A percentile compares a stretch with the other conserved stretches of the same genome.
Evolutionary conservation across 2,797 vertebrate species (phyloP).

Genomic region (Cynodonichthys magdalenae): DNA sequence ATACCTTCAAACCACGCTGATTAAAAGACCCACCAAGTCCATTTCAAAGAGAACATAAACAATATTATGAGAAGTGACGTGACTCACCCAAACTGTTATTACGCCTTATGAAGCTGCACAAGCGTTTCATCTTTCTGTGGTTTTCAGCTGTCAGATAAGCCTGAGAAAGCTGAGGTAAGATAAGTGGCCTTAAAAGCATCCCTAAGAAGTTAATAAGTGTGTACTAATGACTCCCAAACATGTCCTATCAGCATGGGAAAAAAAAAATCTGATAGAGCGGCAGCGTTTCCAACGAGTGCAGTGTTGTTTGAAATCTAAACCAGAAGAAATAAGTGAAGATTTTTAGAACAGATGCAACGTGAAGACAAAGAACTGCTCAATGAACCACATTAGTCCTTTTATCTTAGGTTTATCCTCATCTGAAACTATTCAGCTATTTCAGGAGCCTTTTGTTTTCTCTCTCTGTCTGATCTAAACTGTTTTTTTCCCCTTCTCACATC

Average conservation of each 20-base stretch:
- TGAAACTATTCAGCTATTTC: slow-evolving; percentile 21
- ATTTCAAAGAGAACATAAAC: slow-evolving; percentile 75
- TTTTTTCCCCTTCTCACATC: slow-evolving; percentile 5
- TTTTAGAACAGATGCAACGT: slow-evolving; percentile 30
- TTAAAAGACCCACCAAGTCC: slow-evolving; percentile 73
- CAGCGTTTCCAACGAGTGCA: slow-evolving; percentile 49
- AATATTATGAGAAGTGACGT: slow-evolving; percentile 71
- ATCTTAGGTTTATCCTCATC: slow-evolving; percentile 11
- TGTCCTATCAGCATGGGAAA: slow-evolving; percentile 61
- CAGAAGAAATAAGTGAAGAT: slow-evolving; percentile 27
- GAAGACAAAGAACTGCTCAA: slow-evolving; percentile 23
- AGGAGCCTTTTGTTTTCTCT: slow-evolving; percentile 7
- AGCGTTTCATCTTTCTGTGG: slow-evolving; percentile 65
- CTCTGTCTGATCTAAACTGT: slow-evolving; percentile 8
- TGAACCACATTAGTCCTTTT: slow-evolving; percentile 15
- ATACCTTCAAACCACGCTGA: slow-evolving; percentile 69
- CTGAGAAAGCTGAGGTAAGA: slow-evolving; percentile 67
- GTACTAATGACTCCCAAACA: slow-evolving; percentile 75
- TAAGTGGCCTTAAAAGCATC: slow-evolving; percentile 73
- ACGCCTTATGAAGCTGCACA: slow-evolving; percentile 57
- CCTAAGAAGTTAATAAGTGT: slow-evolving; percentile 75
- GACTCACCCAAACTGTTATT: slow-evolving; percentile 75
- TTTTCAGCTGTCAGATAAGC: slow-evolving; percentile 68
- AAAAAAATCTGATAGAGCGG: slow-evolving; percentile 58
- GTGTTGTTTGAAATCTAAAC: slow-evolving; percentile 53